Evolutionary conservation across 2,113 vertebrate species (phyloP).

Genomic region (Megaceryle torquata): DNA sequence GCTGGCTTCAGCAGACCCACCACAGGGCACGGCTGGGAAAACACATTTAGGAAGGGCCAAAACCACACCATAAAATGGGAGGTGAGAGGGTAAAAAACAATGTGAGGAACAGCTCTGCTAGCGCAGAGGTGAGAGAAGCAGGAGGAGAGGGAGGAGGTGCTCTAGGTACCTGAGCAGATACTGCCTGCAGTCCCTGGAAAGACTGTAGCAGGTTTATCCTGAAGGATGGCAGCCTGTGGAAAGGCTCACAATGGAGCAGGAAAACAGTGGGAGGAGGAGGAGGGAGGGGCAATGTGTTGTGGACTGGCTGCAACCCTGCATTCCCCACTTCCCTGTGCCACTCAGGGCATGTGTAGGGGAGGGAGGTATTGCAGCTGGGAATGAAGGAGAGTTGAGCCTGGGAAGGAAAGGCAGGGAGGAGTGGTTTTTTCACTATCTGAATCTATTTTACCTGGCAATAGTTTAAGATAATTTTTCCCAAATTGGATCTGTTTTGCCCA

Average conservation of each 20-base stretch:
- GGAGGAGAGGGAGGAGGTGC: no score
- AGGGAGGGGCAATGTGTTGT: neutral
- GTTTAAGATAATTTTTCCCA: neutral
- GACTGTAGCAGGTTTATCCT: neutral
- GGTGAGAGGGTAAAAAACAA: neutral
- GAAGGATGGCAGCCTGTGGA: neutral
- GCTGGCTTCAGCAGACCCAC: neutral
- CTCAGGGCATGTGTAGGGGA: neutral
- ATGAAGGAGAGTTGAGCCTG: neutral
- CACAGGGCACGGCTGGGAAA: neutral
- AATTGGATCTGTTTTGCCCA: neutral
- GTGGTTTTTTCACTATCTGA: neutral
- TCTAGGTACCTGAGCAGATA: neutral
- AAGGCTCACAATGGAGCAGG: neutral
- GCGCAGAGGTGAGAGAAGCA: no score
- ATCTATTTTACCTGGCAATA: neutral
- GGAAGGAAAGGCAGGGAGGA: neutral
- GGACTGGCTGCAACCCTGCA: neutral
- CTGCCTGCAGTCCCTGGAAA: neutral
- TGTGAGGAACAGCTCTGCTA: neutral
- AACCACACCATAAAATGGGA: neutral
- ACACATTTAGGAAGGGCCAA: neutral
- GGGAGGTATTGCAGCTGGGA: neutral
- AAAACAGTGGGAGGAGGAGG: no score
- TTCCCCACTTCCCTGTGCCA: neutral